Conservation (phyloP, 2,113 vertebrate genomes). For the Sterrhoptilus dennistouni region DNA sequence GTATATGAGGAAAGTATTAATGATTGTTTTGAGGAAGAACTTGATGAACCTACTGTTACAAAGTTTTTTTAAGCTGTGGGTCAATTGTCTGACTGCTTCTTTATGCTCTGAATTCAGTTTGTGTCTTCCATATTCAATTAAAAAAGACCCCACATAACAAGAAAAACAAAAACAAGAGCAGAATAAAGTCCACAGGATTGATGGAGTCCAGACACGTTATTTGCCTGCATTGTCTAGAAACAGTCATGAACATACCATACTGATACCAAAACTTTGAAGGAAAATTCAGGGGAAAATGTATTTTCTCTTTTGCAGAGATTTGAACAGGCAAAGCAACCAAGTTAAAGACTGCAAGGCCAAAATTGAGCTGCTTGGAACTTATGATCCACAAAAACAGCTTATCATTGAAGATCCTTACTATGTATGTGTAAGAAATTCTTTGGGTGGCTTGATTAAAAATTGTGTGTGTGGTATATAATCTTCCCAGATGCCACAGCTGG, state of each 20-base stretch:
- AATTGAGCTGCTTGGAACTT: conserved; percentile 87
- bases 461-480: background rate
- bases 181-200: background rate
- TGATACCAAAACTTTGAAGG: background rate
- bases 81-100: background rate
- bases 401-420: conserved; percentile 90
- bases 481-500: background rate
- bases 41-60: background rate
- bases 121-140: background rate
- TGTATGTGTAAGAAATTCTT: conserved; percentile 75
- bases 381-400: conserved; percentile 85
- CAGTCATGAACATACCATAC: fast-evolving
- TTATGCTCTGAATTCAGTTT: background rate
- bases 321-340: conserved; percentile 82
- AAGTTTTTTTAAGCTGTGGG: background rate
- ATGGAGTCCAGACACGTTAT: background rate
- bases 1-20: background rate
- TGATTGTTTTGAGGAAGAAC: background rate
- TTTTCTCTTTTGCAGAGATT: conserved; percentile 80
- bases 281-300: background rate
- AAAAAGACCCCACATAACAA: background rate
- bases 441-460: background rate
- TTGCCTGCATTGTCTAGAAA: background rate
- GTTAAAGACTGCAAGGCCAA: conserved; percentile 81
- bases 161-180: background rate